Conservation (phyloP, 2,113 vertebrate species). For the Tautogolabrus adspersus region DNA sequence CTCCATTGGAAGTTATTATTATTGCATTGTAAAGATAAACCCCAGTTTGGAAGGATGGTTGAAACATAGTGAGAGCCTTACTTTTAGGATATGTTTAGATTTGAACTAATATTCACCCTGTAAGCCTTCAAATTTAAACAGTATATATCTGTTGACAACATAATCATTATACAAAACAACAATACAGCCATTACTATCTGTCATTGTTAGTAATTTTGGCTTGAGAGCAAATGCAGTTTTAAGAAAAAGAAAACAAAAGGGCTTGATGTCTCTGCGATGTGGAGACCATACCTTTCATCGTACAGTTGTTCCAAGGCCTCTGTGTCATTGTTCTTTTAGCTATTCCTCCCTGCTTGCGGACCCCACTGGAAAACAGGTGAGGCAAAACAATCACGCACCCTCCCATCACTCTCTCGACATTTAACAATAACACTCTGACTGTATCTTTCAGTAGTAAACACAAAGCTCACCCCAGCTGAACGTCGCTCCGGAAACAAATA, state of each 20-base stretch:
- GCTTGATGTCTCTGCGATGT: conserved; percentile 43
- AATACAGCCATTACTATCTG: conserved; percentile 35
- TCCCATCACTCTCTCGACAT: conserved; percentile 70
- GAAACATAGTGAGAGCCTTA: conserved; percentile 20
- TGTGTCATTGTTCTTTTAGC: conserved; percentile 65
- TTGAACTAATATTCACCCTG: conserved; percentile 2
- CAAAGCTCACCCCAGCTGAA: conserved; percentile 37
- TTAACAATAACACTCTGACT: conserved; percentile 70
- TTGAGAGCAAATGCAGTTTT: conserved; percentile 26
- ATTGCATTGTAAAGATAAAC: not conserved
- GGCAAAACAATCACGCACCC: conserved; percentile 68
- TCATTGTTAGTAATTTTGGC: conserved; percentile 40
- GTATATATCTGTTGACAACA: conserved; percentile 35
- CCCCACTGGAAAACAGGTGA: conserved; percentile 78
- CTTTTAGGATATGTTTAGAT: conserved; percentile 30
- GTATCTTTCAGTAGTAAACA: conserved; percentile 74
- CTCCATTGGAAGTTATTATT: not conserved
- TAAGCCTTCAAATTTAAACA: conserved; percentile 23
- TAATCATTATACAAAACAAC: conserved; percentile 40
- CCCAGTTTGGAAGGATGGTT: not conserved
- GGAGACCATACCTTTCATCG: conserved; percentile 72
- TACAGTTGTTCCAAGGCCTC: conserved; percentile 68
- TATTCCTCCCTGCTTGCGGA: conserved; percentile 51
- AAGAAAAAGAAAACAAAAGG: conserved; percentile 52
- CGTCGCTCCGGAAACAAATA: conserved; percentile 73